Conservation (phyloP, 2,113 vertebrate species). For the Tychaedon coryphoeus region DNA sequence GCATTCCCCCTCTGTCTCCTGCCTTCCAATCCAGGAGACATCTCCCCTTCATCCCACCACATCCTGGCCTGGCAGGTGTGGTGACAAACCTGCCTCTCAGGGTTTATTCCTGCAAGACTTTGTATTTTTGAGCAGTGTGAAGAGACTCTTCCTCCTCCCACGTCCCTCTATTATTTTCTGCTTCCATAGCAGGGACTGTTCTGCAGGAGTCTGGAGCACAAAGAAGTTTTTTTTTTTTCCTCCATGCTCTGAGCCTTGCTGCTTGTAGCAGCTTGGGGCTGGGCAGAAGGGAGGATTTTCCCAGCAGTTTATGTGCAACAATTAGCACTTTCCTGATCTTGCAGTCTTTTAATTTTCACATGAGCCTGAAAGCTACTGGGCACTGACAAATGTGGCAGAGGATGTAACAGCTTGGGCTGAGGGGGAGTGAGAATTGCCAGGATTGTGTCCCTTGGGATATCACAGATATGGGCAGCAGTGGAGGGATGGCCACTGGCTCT, state of each 20-base stretch:
- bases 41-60: not conserved
- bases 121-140: not conserved
- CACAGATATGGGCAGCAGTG: not conserved
- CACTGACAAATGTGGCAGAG: not conserved
- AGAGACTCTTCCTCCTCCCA: constrained; percentile 38
- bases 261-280: not conserved
- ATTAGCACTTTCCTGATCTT: not conserved
- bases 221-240: not conserved
- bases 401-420: not conserved
- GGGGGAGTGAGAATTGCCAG: accelerated
- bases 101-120: not conserved
- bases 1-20: not conserved
- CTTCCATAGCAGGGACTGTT: not conserved
- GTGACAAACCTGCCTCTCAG: not conserved
- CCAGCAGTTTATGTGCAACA: not conserved
- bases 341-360: accelerated
- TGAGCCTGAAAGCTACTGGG: not conserved
- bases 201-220: not conserved
- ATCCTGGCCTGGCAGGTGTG: not conserved
- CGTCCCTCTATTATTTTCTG: constrained; percentile 1
- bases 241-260: not conserved
- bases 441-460: not conserved
- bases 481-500: not conserved
- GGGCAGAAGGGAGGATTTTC: not conserved
- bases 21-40: not conserved